These are phyloP conservation scores for Hydrotaea cyrtoneurina DNA, from an alignment of 2,888 invertebrate species.

Conservation along the genomic window DNA sequence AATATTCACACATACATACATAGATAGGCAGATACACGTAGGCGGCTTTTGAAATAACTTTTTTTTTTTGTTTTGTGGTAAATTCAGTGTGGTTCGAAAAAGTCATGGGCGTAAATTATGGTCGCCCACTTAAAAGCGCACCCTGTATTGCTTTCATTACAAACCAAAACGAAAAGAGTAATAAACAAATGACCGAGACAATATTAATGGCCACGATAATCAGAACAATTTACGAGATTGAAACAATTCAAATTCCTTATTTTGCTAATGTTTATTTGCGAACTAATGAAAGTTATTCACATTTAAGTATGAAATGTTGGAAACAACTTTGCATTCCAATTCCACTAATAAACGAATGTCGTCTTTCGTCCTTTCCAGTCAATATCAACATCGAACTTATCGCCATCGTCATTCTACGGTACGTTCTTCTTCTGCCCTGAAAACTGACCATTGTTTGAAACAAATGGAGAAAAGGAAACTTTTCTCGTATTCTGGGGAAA, in stretches of 20 bases:
- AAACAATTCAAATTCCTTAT: neutral
- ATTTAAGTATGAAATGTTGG: too few species aligned
- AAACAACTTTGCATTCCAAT: conserved; percentile 10
- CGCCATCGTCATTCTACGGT: neutral
- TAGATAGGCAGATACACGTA: neutral
- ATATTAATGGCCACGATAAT: neutral
- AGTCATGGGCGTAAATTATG: conserved; percentile 56
- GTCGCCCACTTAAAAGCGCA: conserved; percentile 42
- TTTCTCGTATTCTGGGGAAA: neutral
- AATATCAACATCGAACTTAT: conserved; percentile 11
- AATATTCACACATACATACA: neutral
- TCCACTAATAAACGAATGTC: neutral
- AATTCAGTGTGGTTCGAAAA: conserved; percentile 30
- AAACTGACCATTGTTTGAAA: neutral
- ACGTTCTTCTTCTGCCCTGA: neutral
- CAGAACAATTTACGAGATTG: conserved; percentile 37
- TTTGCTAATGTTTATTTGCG: neutral
- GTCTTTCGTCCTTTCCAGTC: neutral
- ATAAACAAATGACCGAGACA: neutral
- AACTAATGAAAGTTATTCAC: too few species aligned
- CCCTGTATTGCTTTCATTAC: neutral
- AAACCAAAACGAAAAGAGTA: neutral
- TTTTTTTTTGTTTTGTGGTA: conserved; percentile 20
- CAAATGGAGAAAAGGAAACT: neutral
- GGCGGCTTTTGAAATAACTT: conserved; percentile 28